phyloP scores from a whole-genome alignment of 2,888 invertebrate genomes.

The Sinodicranocentrus sp. region DNA sequence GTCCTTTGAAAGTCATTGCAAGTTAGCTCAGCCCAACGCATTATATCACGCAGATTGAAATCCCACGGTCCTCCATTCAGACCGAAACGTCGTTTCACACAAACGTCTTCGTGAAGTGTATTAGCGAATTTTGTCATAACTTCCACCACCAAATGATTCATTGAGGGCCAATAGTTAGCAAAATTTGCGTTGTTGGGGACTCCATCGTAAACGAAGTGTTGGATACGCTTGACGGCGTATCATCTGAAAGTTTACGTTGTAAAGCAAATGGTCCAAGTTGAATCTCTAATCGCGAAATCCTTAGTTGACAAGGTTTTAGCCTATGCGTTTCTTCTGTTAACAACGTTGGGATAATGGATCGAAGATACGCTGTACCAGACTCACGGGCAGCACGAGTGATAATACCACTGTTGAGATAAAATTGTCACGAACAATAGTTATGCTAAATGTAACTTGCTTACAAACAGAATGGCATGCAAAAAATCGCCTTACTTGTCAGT shows the following conservation, averaged over 20 bases:
- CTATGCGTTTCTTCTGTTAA: neutral
- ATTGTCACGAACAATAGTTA: too few species aligned
- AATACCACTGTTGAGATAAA: too few species aligned
- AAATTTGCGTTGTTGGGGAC: slow-evolving; percentile 89
- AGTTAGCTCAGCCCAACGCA: slow-evolving; percentile 88
- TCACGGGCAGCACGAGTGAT: too few species aligned
- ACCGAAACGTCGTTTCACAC: slow-evolving; percentile 85
- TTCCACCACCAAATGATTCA: slow-evolving; percentile 83
- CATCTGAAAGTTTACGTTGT: slow-evolving; percentile 21
- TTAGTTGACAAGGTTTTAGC: slow-evolving; percentile 2
- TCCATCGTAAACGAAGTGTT: slow-evolving; percentile 85
- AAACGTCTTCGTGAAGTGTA: slow-evolving; percentile 83
- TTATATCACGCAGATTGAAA: slow-evolving; percentile 96
- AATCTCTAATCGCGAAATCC: neutral
- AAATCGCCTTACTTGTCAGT: slow-evolving; percentile 83
- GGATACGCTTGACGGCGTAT: too few species aligned
- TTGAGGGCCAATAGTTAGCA: slow-evolving; percentile 83
- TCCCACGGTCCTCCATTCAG: slow-evolving; percentile 95
- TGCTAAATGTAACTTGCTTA: too few species aligned
- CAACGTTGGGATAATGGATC: neutral
- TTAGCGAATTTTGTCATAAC: slow-evolving; percentile 90
- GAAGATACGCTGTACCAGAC: slow-evolving; percentile 81
- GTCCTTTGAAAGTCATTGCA: slow-evolving; percentile 72
- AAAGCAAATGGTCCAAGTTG: slow-evolving; percentile 66
- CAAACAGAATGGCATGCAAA: too few species aligned